Conservation (phyloP, 2,888 invertebrate genomes). For the Eumerus sabulonum region DNA sequence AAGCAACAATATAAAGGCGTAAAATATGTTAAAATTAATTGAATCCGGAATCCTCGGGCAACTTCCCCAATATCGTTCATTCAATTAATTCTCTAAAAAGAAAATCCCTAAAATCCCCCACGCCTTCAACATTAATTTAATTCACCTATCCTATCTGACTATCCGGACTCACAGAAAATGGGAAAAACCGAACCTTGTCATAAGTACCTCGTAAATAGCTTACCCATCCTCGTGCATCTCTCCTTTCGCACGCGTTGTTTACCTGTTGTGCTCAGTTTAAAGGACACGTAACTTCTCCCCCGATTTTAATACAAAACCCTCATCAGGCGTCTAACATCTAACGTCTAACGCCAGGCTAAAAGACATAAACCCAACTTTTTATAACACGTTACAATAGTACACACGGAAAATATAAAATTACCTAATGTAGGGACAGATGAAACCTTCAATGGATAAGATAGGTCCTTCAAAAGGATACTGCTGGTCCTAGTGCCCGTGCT, state of each 20-base stretch:
- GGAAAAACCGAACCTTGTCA: background rate
- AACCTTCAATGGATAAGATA: background rate
- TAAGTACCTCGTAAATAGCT: background rate
- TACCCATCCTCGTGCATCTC: background rate
- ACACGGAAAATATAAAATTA: constrained; percentile 5
- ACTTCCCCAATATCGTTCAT: no score
- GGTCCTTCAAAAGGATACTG: background rate
- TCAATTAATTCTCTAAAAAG: no score
- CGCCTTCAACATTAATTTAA: no score
- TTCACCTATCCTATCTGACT: no score
- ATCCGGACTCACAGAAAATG: no score
- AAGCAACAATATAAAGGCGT: no score
- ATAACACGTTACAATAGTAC: constrained; percentile 6
- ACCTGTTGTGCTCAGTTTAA: constrained; percentile 8
- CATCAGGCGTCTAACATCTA: no score
- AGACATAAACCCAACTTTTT: constrained; percentile 3
- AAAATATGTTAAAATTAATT: no score
- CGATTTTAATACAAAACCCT: background rate
- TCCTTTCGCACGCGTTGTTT: background rate
- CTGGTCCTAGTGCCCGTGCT: background rate
- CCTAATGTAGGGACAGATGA: constrained; percentile 16
- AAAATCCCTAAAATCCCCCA: no score
- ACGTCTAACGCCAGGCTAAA: background rate
- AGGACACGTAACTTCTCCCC: background rate
- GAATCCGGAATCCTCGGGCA: no score